Conservation (phyloP, 2,797 vertebrate species). For the Microtus agrestis region DNA sequence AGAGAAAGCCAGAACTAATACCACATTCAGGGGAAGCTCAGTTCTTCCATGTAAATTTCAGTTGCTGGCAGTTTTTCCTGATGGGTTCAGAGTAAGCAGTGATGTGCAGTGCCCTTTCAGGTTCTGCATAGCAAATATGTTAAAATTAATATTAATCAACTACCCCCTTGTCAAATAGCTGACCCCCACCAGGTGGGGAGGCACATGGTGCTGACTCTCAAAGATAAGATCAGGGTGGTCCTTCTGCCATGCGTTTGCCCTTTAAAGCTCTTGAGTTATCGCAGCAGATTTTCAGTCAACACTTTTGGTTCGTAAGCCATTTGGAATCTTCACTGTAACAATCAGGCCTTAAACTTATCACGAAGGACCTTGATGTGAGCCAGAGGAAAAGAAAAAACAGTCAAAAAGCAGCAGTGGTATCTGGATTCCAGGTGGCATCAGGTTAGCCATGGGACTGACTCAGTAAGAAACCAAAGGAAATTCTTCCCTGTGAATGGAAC, state of each 20-base stretch:
- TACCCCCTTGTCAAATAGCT: neutral
- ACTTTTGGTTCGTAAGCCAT: constrained; percentile 71
- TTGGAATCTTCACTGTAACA: constrained; percentile 68
- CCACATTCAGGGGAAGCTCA: neutral
- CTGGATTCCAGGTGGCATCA: constrained; percentile 91
- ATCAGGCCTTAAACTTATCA: constrained; percentile 77
- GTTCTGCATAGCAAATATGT: neutral
- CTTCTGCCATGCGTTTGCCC: constrained; percentile 18
- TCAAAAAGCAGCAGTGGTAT: constrained; percentile 87
- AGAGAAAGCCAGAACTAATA: neutral
- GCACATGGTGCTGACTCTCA: neutral
- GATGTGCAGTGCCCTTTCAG: neutral
- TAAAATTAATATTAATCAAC: neutral
- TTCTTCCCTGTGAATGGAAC: constrained; percentile 83
- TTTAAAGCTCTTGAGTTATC: constrained; percentile 26
- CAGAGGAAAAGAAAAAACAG: constrained; percentile 33
- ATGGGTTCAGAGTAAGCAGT: neutral
- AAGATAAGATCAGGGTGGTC: neutral
- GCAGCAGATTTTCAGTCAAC: constrained; percentile 43
- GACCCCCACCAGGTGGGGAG: neutral
- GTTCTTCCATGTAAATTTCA: neutral
- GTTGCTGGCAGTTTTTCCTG: neutral
- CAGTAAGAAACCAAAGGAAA: constrained; percentile 86
- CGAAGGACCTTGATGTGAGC: constrained; percentile 88
- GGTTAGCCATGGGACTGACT: constrained; percentile 84